phyloP scores from a whole-genome alignment of 2,113 vertebrate genomes.

The Notarius quadriscutis region DNA sequence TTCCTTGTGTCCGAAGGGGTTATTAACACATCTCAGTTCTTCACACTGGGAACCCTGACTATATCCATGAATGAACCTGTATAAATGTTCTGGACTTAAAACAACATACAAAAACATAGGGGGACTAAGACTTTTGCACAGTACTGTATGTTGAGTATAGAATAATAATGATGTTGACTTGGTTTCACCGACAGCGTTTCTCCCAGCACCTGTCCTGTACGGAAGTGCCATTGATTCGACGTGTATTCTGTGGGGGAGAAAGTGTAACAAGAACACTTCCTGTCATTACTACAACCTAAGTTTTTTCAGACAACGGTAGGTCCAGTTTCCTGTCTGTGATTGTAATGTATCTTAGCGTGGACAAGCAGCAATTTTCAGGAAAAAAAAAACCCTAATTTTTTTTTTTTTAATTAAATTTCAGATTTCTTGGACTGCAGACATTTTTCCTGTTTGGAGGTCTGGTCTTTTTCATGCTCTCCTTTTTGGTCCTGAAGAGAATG shows the following conservation, averaged over 20 bases:
- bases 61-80: neutral
- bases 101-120: neutral
- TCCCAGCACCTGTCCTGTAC: constrained; percentile 87
- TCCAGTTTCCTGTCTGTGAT: too few relatives aligned
- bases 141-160: neutral
- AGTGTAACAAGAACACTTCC: constrained; percentile 74
- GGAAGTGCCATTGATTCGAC: constrained; percentile 86
- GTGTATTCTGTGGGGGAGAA: constrained; percentile 83
- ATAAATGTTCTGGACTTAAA: neutral
- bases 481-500: constrained; percentile 59
- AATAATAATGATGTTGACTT: neutral
- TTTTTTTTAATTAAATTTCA: constrained; percentile 48
- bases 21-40: constrained; percentile 11
- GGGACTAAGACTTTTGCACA: too few relatives aligned
- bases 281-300: constrained; percentile 87
- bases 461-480: constrained; percentile 69
- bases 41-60: constrained; percentile 2
- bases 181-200: constrained; percentile 77
- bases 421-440: constrained; percentile 79
- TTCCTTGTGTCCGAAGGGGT: too few relatives aligned
- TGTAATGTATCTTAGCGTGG: too few relatives aligned
- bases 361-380: neutral
- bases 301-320: constrained; percentile 81
- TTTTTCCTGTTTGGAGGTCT: constrained; percentile 74
- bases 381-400: neutral